These are phyloP conservation scores for Micrasema longulum DNA, from an alignment of 1,140 invertebrate species.

Conservation along the genomic window DNA sequence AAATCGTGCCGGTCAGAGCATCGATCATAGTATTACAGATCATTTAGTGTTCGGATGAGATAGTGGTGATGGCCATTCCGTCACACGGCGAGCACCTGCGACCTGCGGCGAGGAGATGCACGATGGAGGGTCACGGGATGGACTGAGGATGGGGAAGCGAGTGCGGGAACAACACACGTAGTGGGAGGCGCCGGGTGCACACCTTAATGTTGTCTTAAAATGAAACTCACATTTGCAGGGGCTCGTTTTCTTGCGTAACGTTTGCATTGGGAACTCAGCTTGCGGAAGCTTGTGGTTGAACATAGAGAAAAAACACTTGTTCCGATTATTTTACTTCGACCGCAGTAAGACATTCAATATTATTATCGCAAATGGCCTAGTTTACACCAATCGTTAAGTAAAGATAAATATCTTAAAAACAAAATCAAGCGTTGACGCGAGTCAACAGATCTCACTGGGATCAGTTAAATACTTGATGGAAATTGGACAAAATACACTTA, in stretches of 20 bases:
- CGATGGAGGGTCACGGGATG: not conserved
- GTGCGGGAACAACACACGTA: not conserved
- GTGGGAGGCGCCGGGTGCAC: not conserved
- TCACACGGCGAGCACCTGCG: not conserved
- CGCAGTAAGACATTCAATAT: constrained; percentile 37
- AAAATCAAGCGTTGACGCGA: constrained; percentile 24
- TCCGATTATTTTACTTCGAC: constrained; percentile 46
- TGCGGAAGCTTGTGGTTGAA: constrained; percentile 55
- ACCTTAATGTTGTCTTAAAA: constrained; percentile 19
- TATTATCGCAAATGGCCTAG: constrained; percentile 21
- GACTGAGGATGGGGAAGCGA: not conserved
- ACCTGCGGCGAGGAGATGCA: not conserved
- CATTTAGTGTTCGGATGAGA: too few species aligned
- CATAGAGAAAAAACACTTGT: constrained; percentile 52
- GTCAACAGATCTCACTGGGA: constrained; percentile 27
- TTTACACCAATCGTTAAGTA: constrained; percentile 20
- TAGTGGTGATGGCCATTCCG: too few species aligned
- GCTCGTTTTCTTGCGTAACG: constrained; percentile 88
- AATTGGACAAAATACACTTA: constrained; percentile 25
- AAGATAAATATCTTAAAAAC: constrained; percentile 2
- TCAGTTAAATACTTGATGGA: constrained; percentile 30
- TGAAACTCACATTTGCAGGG: constrained; percentile 87
- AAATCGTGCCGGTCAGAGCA: too few species aligned
- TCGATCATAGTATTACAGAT: too few species aligned
- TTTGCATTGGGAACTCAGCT: constrained; percentile 78